These are phyloP conservation scores for Bradysia coprophila DNA, from an alignment of 1,140 invertebrate species.

Conservation along the genomic window DNA sequence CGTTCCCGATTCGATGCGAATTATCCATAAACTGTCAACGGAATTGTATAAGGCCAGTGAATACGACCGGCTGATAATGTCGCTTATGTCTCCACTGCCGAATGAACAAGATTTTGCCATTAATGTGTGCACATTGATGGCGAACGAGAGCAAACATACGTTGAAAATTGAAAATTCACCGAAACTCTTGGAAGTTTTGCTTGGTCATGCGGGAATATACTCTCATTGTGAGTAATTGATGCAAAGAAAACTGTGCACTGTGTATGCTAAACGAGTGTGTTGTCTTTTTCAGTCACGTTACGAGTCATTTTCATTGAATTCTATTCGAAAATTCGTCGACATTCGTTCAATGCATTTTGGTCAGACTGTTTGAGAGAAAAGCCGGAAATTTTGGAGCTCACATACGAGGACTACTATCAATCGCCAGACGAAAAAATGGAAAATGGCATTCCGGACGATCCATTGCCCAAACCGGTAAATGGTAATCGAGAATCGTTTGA, in stretches of 20 bases:
- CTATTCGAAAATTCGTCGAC: constrained; percentile 47
- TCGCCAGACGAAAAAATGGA: constrained; percentile 17
- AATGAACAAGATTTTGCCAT: constrained; percentile 98
- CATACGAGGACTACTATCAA: constrained; percentile 39
- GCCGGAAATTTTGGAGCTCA: constrained; percentile 44
- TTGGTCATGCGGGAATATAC: constrained; percentile 88
- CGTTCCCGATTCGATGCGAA: constrained; percentile 37
- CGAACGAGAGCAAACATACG: constrained; percentile 80
- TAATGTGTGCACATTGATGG: constrained; percentile 88
- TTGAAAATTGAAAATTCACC: constrained; percentile 69
- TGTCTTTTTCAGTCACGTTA: constrained; percentile 36
- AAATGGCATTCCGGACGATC: constrained; percentile 8
- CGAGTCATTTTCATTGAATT: constrained; percentile 52
- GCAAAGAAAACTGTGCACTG: no score
- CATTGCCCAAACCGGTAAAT: not conserved
- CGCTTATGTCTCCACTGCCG: constrained; percentile 81
- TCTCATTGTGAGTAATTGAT: constrained; percentile 59
- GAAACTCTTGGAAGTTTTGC: constrained; percentile 66
- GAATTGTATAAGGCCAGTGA: constrained; percentile 58
- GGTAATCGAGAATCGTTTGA: not conserved
- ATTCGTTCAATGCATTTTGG: constrained; percentile 61
- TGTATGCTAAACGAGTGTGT: no score
- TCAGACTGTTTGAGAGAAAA: constrained; percentile 36
- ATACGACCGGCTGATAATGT: constrained; percentile 75
- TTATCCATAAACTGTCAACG: constrained; percentile 19